These are phyloP conservation scores for Vombatus ursinus DNA, from an alignment of 2,113 vertebrate genomes.

Conservation along the genomic window DNA sequence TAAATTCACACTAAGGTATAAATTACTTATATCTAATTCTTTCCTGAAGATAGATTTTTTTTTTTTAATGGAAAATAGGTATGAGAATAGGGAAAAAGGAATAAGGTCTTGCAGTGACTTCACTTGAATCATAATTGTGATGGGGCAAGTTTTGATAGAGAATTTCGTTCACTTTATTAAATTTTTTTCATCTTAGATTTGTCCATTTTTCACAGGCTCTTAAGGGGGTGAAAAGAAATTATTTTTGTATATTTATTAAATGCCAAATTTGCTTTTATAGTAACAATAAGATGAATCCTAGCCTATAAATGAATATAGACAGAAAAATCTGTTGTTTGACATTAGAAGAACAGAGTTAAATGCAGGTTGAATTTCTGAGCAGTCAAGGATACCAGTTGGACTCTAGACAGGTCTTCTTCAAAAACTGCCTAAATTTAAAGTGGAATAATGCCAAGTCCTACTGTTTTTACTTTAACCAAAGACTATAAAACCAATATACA, in stretches of 20 bases:
- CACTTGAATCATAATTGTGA: neutral
- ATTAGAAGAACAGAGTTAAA: slow-evolving; percentile 25
- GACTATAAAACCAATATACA: slow-evolving; percentile 70
- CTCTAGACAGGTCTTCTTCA: slow-evolving; percentile 44
- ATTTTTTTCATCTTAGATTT: neutral
- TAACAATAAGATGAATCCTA: neutral
- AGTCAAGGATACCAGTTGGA: slow-evolving; percentile 13
- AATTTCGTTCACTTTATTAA: neutral
- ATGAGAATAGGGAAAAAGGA: neutral
- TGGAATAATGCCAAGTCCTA: slow-evolving; percentile 65
- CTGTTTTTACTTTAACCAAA: slow-evolving; percentile 67
- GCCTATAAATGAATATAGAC: neutral
- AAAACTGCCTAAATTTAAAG: slow-evolving; percentile 59
- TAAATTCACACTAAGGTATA: neutral
- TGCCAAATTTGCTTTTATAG: neutral
- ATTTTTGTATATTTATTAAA: slow-evolving; percentile 4
- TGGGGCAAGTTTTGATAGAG: neutral
- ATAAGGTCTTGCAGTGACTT: neutral
- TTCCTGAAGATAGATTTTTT: neutral
- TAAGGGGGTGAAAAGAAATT: neutral
- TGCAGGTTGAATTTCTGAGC: neutral
- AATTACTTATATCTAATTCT: neutral
- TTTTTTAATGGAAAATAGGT: neutral
- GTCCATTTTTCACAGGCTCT: neutral
- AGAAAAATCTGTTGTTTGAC: neutral